These are phyloP conservation scores for Scylla paramamosain DNA, from an alignment of 1,140 invertebrate species.

Conservation along the genomic window DNA sequence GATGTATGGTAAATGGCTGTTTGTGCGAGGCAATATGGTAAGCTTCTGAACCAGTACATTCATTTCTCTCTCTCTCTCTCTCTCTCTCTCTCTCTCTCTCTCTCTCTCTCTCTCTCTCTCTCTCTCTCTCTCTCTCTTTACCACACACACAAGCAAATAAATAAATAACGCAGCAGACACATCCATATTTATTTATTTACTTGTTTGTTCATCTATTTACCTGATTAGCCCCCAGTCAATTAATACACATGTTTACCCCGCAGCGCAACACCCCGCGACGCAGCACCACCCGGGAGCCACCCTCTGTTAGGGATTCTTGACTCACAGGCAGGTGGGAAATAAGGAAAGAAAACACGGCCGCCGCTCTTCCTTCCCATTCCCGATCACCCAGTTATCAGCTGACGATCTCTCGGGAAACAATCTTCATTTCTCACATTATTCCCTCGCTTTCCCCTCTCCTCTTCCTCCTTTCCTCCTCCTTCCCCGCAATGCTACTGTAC, in stretches of 20 bases:
- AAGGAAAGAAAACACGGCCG: background rate
- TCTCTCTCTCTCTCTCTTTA: too few relatives aligned
- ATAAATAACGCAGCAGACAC: too few relatives aligned
- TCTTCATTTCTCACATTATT: constrained; percentile 24
- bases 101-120: background rate
- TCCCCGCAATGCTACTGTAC: constrained; percentile 18
- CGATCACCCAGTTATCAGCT: background rate
- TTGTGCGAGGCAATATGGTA: too few relatives aligned
- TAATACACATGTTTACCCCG: too few relatives aligned
- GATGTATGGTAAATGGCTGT: too few relatives aligned
- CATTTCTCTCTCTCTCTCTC: background rate
- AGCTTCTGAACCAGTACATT: too few relatives aligned
- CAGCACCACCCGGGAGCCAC: background rate
- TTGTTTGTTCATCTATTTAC: too few relatives aligned
- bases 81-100: constrained; percentile 1
- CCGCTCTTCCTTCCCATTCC: background rate
- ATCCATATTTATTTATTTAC: too few relatives aligned
- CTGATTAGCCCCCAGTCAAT: too few relatives aligned
- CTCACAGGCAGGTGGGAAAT: background rate
- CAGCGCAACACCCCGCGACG: too few relatives aligned
- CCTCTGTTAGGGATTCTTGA: background rate
- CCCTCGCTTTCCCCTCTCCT: background rate
- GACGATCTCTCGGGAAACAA: constrained; percentile 20
- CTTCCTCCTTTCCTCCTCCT: background rate
- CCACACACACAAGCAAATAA: too few relatives aligned